Evolutionary conservation across 2,113 vertebrate genomes (phyloP).

Genomic region (Crypturellus undulatus): DNA sequence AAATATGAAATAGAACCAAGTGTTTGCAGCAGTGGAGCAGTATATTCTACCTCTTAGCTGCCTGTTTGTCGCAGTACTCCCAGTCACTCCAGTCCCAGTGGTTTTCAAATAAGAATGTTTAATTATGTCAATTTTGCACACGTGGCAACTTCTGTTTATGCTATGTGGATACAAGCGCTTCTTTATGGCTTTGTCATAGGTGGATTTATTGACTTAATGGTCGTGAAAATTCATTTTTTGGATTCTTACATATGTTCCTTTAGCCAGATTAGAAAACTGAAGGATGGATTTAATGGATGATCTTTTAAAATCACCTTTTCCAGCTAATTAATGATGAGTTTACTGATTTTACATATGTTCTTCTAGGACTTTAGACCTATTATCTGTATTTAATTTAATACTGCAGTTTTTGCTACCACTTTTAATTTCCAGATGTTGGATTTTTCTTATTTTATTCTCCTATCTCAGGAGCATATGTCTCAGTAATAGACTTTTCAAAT

Average conservation of each 20-base stretch:
- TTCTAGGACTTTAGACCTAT: neutral
- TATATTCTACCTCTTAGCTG: neutral
- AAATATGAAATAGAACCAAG: neutral
- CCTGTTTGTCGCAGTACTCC: neutral
- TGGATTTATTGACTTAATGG: neutral
- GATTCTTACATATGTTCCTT: neutral
- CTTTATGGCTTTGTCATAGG: neutral
- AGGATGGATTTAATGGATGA: neutral
- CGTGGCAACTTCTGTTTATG: neutral
- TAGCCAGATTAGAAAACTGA: neutral
- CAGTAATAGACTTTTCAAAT: constrained; percentile 30
- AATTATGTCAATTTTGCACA: neutral
- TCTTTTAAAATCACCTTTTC: constrained; percentile 8
- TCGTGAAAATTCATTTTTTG: neutral
- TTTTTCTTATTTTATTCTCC: neutral
- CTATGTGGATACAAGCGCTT: neutral
- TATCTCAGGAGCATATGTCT: constrained; percentile 43
- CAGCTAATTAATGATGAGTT: neutral
- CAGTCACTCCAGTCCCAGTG: neutral
- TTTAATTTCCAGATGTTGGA: constrained; percentile 36
- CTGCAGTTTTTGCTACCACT: neutral
- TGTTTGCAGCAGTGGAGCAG: neutral
- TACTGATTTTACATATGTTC: neutral
- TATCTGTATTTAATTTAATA: constrained; percentile 32
- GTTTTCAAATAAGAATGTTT: neutral